Base-by-base conservation (phyloP, 2,113 vertebrate genomes). In the Chloropsis cyanopogon region DNA sequence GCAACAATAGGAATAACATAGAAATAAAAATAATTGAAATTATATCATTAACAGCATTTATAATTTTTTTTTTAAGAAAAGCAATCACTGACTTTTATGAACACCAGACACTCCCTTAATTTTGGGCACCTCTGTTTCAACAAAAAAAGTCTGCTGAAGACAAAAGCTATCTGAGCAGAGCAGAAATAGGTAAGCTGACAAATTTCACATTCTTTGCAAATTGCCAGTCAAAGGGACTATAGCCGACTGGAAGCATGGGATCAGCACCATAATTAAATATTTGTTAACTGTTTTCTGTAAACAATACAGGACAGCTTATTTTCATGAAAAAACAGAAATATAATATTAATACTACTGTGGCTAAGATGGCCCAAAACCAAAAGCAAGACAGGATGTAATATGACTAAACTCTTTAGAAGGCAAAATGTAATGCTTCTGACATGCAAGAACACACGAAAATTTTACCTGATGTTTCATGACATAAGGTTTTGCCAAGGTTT, bases 401-500 rank as follows among this genome's bases (percentile, higher is more conserved):
- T 16, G 44, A 75, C 33, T 42, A 29, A 84, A 63, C 29, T 49
- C 56, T 64, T 59, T n/a, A 49, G 12, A 21, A 64, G 23, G 15
- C 21, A 49, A 91, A 72, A 75, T 29, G 26, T 3, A 84, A 57
- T 18, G 25, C 24, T 76, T 69, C 41, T 77, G 46, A 82, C n/a
- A n/a, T 16, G 8, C 26, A 78, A 89, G 23, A 95, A 28, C 6
- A 42, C 7, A 64, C 13, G 60, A 47, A 56, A 31, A 19, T 8
- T 50, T 96, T 98, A 98, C 98, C 97, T 97, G 97, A 65, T 94
- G 93, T 90, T 93, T 92, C 91, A 94, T 28, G 12, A 78, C 25
- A 69, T 82, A 98, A 81, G 96, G 98, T 90, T 95, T 97, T 80
- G 96, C 96, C 21, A 97, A 47, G 31, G 94, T 97, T 92, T 98